Base-by-base conservation (phyloP, 2,113 vertebrate species). In the Cephalopholis sonnerati region DNA sequence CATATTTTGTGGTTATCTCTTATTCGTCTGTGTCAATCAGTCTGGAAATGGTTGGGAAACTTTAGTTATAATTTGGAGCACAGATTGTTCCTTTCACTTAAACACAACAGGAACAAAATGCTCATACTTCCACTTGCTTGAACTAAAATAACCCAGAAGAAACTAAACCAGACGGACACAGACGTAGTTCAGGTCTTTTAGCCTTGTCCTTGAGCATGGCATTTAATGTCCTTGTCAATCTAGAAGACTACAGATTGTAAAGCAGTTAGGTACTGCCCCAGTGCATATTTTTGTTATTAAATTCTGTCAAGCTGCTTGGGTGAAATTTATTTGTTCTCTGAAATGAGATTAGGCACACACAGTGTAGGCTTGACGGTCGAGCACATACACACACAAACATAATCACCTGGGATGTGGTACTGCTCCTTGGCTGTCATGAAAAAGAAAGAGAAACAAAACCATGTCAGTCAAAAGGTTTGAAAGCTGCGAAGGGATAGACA, bases 371-470 rank as follows among this genome's bases (percentile, higher is more conserved):
- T 73, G 17, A 59, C 17, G 16, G 57, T 17, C 3, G n/a, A 48
- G 25, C 4, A 70, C 59, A 70, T 25, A 70, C 22, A 83, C 39
- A 68, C 15, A 84, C 22, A 70, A 18, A 75, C 25, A 70, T 7
- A 70, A 0, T 87, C 73, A 94, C 94, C 94, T 91, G 93, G 94
- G 69, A 94, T 91, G 87, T 91, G 82, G 84, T 94, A 94, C 82
- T 94, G 93, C 71, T 94, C 94, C 89, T 94, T 94, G 79, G 94
- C 95, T 96, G 95, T 74, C 51, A 75, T 54, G 85, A 82, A 88
- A 82, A 81, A 41, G 16, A 55, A 85, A 86, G 5, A 83, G 24
- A 90, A 82, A 86, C 7, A 81, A 85, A 77, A 74, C 1, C 4
- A n/a, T 2, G 48, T 90, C 32, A 83, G 51, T 67, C 9, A 20